phyloP scores from a whole-genome alignment of 2,888 invertebrate species.

The Dasypolia templi region DNA sequence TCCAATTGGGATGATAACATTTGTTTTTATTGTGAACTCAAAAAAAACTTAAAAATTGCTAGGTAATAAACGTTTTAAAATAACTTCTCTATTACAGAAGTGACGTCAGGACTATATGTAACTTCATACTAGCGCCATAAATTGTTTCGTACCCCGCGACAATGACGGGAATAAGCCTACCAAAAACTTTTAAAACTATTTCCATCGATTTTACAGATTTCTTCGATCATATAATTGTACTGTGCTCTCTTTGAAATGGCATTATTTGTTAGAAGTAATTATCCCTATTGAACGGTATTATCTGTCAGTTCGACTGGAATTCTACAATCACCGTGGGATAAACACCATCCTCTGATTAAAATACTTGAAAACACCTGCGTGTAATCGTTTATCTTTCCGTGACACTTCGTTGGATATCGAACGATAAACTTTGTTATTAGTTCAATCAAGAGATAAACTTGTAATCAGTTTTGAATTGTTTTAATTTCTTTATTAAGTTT shows the following conservation, averaged over 20 bases:
- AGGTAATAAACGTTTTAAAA: not conserved
- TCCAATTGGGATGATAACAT: not conserved
- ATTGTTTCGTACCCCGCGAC: not conserved
- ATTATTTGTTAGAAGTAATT: not conserved
- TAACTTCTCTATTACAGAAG: not conserved
- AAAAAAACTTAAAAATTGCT: not conserved
- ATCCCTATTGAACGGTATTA: not conserved
- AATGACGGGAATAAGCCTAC: not conserved
- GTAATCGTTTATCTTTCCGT: constrained; percentile 75
- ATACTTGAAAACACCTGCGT: constrained; percentile 76
- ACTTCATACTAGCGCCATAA: not conserved
- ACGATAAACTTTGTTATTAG: constrained; percentile 75
- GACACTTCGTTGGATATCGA: constrained; percentile 73
- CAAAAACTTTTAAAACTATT: not conserved
- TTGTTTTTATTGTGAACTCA: not conserved
- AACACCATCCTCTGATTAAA: constrained; percentile 73
- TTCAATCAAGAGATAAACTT: constrained; percentile 72
- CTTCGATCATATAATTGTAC: not conserved
- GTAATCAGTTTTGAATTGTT: constrained; percentile 66
- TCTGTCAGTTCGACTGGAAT: not conserved
- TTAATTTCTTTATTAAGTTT: constrained; percentile 56
- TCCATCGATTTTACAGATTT: not conserved
- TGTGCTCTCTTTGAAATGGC: too few relatives aligned
- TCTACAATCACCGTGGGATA: constrained; percentile 37
- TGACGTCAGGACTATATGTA: not conserved